Evolutionary conservation across 2,888 invertebrate genomes (phyloP).

Genomic region (Gandaritis pyraliata): DNA sequence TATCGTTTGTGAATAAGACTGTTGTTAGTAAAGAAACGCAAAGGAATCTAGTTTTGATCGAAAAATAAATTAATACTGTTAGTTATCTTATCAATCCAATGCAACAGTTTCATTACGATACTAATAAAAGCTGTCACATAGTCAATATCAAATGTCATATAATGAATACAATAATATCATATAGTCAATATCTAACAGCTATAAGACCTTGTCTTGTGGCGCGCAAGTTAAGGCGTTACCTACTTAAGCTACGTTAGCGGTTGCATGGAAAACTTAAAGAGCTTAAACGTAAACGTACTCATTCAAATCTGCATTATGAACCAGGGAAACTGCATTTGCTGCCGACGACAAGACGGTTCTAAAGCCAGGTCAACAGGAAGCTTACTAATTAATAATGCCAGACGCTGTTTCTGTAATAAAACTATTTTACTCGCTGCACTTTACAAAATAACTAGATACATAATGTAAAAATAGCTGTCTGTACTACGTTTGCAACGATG

Average conservation of each 20-base stretch:
- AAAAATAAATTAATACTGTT: conserved; percentile 32
- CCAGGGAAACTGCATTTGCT: conserved; percentile 11
- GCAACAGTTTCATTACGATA: conserved; percentile 12
- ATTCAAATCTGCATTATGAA: conserved; percentile 46
- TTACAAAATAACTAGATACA: not conserved
- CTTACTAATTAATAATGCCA: not conserved
- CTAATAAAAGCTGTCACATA: conserved; percentile 39
- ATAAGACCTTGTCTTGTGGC: conserved; percentile 3
- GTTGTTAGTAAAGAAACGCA: conserved; percentile 12
- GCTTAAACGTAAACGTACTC: conserved; percentile 43
- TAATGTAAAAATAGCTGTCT: not conserved
- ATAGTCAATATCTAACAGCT: conserved; percentile 11
- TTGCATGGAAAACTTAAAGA: conserved; percentile 51
- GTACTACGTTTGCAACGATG: not conserved
- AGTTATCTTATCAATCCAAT: conserved; percentile 21
- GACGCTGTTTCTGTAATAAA: not conserved
- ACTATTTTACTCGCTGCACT: conserved; percentile 3
- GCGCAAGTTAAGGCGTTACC: conserved; percentile 1
- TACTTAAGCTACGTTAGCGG: conserved; percentile 37
- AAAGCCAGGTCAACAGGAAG: conserved; percentile 8
- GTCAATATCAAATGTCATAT: no score
- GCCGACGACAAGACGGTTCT: conserved; percentile 13
- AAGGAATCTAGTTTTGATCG: conserved; percentile 9
- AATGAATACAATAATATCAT: no score
- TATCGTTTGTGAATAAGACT: conserved; percentile 14